Base-by-base conservation (phyloP, 2,888 invertebrate species). In the Venusia cambrica region DNA sequence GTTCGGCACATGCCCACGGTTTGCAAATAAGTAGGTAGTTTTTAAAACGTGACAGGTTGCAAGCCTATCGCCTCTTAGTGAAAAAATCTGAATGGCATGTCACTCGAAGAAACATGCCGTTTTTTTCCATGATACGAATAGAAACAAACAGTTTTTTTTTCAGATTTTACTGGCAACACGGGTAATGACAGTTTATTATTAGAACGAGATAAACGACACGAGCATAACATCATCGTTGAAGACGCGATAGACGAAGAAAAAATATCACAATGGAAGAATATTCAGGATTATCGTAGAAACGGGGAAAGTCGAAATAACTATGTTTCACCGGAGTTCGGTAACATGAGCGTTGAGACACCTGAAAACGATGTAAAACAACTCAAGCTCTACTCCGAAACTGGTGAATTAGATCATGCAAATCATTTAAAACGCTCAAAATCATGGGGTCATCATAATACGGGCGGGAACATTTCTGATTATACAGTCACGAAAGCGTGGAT, bases 141-240 rank as follows among this genome's bases (percentile, higher is more conserved):
- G 4, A 12, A 13, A 19, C n/a, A n/a, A n/a, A n/a, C n/a, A n/a
- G n/a, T n/a, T n/a, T 5, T 13, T 11, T 13, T 37, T 38, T 33
- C 41, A 41, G 45, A 30, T 10, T 15, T 31, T 3, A 15, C 14
- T 13, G 16, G 32, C 14, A 48, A 30, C 27, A 24, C 35, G 4
- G 21, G 31, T 4, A 30, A 24, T 18, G 17, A 22, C 2, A 56
- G 56, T 16, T 30, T 42, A 28, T 51, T 50, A 9, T 31, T 39
- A 22, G 51, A 47, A 29, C 63, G 70, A 8, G 34, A 44, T 14
- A 72, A 65, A 41, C 61, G 73, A 4, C 57, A 52, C 14, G 61
- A 65, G 45, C 65, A 62, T 28, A 71, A 69, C 36, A 50, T 71
- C 7, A 46, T 69, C 4, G 54, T 70, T 3, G 65, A 69, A 48